These are phyloP conservation scores for Orthonyx spaldingii DNA, from an alignment of 2,113 vertebrate genomes.

Conservation along the genomic window DNA sequence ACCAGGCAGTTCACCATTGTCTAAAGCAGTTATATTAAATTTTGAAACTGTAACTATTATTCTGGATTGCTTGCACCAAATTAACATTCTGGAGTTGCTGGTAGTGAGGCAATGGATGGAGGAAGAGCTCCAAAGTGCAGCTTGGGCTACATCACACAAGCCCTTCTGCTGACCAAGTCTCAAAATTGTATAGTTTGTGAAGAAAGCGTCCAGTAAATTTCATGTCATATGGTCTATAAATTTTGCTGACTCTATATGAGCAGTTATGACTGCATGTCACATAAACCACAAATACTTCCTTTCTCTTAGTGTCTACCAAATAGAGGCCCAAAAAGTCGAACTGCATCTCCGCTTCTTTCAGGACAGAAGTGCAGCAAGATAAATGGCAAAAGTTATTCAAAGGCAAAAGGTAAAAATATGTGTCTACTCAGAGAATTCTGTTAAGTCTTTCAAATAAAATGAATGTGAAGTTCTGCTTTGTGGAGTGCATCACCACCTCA, in stretches of 20 bases:
- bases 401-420: constrained; percentile 68
- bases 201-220: neutral
- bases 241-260: neutral
- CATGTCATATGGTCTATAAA: neutral
- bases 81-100: neutral
- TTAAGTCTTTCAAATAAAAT: neutral
- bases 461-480: neutral
- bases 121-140: neutral
- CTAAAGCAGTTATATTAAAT: neutral
- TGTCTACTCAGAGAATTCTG: neutral
- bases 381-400: constrained; percentile 42
- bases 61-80: neutral
- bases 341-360: constrained; percentile 41
- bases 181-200: neutral
- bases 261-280: neutral
- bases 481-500: neutral
- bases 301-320: constrained; percentile 70
- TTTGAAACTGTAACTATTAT: neutral
- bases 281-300: neutral
- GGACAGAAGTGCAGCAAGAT: constrained; percentile 55
- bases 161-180: neutral
- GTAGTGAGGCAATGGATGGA: neutral
- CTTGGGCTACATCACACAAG: neutral
- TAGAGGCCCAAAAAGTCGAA: constrained; percentile 53
- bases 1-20: neutral